phyloP scores from a whole-genome alignment of 2,797 vertebrate species.

The Pseudochirops cupreus region DNA sequence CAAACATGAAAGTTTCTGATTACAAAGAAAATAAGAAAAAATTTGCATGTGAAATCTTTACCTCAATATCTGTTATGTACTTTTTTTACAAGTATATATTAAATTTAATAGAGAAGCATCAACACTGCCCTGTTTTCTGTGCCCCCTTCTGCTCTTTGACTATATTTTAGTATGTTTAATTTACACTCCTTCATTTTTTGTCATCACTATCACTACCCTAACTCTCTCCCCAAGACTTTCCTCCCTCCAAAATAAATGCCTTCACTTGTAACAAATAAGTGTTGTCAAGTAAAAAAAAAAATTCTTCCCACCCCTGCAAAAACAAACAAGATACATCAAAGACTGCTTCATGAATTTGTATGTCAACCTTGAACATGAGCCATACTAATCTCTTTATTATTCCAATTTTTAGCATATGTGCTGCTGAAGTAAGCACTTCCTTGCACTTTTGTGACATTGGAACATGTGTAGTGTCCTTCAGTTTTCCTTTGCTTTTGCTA shows the following conservation, averaged over 20 bases:
- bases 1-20: neutral
- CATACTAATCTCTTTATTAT: neutral
- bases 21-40: neutral
- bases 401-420: neutral
- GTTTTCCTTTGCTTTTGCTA: neutral
- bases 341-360: neutral
- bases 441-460: neutral
- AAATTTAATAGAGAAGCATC: neutral
- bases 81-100: neutral
- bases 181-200: neutral
- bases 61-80: neutral
- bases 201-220: neutral
- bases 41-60: neutral
- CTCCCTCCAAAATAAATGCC: neutral
- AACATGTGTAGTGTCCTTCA: neutral
- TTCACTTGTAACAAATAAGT: neutral
- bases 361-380: neutral
- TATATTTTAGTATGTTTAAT: neutral
- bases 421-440: neutral
- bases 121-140: neutral
- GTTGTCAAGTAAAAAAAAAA: neutral
- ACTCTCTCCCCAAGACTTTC: neutral
- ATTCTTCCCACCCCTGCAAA: neutral
- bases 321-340: neutral
- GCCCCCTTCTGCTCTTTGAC: neutral